Evolutionary conservation across 2,888 invertebrate genomes (phyloP).

Genomic region (Theretra japonica): DNA sequence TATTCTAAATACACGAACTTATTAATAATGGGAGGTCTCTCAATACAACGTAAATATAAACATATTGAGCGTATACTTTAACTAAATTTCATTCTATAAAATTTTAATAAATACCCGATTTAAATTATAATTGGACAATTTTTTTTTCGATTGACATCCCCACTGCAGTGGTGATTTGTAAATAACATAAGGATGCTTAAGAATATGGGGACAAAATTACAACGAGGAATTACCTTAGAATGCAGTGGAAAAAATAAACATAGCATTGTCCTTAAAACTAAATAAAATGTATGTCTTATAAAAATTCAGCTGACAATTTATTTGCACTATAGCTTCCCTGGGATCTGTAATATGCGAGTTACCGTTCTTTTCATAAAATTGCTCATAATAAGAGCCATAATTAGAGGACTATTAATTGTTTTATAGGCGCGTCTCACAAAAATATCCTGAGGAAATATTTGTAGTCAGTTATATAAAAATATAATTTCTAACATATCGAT

Average conservation of each 20-base stretch:
- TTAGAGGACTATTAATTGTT: background rate
- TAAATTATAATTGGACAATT: background rate
- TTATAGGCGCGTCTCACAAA: constrained; percentile 4
- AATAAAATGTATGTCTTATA: constrained; percentile 7
- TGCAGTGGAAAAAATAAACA: background rate
- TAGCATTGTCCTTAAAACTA: constrained; percentile 11
- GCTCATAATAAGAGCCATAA: background rate
- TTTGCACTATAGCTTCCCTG: background rate
- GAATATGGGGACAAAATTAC: background rate
- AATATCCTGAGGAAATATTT: background rate
- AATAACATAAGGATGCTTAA: background rate
- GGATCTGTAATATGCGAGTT: background rate
- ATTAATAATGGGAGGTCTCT: constrained; percentile 5
- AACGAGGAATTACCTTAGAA: background rate
- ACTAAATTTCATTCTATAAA: background rate
- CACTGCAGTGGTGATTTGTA: background rate
- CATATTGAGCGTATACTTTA: constrained; percentile 24
- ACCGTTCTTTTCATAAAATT: background rate
- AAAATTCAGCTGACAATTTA: constrained; percentile 18
- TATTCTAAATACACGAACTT: constrained; percentile 12
- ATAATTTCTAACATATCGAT: background rate
- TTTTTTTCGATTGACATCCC: background rate
- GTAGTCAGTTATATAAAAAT: constrained; percentile 18
- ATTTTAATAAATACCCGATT: background rate
- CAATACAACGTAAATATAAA: background rate